Evolutionary conservation across 2,113 vertebrate genomes (phyloP).

Genomic region (Garra rufa): DNA sequence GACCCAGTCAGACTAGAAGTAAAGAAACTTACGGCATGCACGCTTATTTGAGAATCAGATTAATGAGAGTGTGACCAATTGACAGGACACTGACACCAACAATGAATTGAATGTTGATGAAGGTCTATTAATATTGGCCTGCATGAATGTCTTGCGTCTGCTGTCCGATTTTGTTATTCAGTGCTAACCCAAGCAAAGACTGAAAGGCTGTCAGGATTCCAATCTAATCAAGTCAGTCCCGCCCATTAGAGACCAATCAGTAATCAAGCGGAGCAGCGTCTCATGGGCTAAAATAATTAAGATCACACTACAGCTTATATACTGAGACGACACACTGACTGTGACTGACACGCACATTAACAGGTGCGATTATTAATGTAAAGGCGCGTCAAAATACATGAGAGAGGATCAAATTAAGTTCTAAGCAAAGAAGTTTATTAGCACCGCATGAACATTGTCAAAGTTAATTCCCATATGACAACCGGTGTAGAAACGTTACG

Average conservation of each 20-base stretch:
- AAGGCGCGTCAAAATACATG: neutral
- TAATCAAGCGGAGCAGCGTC: neutral
- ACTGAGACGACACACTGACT: neutral
- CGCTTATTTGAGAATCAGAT: neutral
- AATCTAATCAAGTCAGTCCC: neutral
- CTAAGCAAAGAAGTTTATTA: neutral
- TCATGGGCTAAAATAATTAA: neutral
- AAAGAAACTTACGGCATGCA: conserved; percentile 14
- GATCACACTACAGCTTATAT: neutral
- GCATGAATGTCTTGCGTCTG: neutral
- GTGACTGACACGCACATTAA: neutral
- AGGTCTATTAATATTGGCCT: conserved; percentile 5
- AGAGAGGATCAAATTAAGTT: neutral
- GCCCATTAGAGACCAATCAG: conserved; percentile 24
- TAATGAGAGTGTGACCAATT: neutral
- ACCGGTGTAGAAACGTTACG: neutral
- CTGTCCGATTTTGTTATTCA: conserved; percentile 1
- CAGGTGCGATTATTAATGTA: neutral
- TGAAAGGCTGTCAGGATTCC: conserved; percentile 9
- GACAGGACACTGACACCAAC: neutral
- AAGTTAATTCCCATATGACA: neutral
- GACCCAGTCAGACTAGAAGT: conserved; percentile 7
- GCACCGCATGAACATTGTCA: neutral
- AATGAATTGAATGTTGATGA: conserved; percentile 3
- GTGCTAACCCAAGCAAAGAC: neutral